A percentile compares a stretch with the other conserved stretches of the same genome.
Conservation (phyloP, 2,888 invertebrate genomes). For the Mesorhabditis sp. region DNA sequence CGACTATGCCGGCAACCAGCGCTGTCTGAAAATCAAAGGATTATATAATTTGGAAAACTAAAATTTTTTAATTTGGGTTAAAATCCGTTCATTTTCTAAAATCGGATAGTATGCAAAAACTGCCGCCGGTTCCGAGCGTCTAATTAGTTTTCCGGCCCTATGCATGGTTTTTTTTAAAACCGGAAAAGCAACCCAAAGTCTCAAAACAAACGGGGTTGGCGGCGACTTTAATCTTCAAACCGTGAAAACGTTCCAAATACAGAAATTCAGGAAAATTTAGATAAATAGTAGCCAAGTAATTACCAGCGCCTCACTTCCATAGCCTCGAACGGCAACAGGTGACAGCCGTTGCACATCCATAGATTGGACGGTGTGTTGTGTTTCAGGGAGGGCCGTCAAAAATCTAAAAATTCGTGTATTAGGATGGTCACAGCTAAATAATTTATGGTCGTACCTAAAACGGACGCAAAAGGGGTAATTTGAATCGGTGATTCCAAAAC, state of each 20-base stretch:
- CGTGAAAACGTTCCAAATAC: slow-evolving; percentile 20
- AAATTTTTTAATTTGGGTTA: too few relatives aligned
- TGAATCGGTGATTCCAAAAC: too few relatives aligned
- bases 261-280: slow-evolving; percentile 11
- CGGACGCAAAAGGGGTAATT: too few relatives aligned
- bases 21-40: background rate
- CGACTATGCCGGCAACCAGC: slow-evolving; percentile 12
- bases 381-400: slow-evolving; percentile 76
- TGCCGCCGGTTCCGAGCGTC: too few relatives aligned
- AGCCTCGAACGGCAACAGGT: slow-evolving; percentile 12
- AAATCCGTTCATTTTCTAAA: background rate
- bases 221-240: slow-evolving; percentile 17
- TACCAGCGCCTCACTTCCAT: background rate
- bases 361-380: slow-evolving; percentile 74
- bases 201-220: slow-evolving; percentile 25
- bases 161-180: too few relatives aligned
- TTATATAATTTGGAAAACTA: background rate
- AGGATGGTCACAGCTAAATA: slow-evolving; percentile 1
- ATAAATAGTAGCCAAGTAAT: slow-evolving; percentile 5
- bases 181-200: slow-evolving; percentile 9
- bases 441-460: background rate
- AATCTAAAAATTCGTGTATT: slow-evolving; percentile 64
- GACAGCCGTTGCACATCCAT: slow-evolving; percentile 73
- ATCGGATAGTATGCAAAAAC: too few relatives aligned
- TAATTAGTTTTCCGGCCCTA: too few relatives aligned